A percentile compares a stretch with the other conserved stretches of the same genome.
Evolutionary conservation across 2,113 vertebrate genomes (phyloP).

Genomic region (Pachyramphus minor): DNA sequence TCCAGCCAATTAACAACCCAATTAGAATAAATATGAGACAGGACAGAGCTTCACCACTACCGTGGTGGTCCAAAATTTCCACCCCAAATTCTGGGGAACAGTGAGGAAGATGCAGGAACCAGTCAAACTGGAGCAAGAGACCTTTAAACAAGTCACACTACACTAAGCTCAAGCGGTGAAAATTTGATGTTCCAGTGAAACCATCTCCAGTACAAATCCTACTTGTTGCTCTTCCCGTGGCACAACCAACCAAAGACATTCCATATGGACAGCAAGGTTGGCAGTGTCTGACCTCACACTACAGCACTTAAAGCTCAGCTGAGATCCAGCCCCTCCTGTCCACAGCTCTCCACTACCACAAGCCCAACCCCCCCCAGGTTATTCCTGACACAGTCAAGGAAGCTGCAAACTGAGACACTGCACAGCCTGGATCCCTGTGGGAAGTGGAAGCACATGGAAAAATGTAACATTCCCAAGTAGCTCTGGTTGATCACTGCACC

Average conservation of each 20-base stretch:
- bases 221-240: not conserved
- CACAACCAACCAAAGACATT: not conserved
- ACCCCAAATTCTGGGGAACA: not conserved
- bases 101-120: not conserved
- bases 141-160: not conserved
- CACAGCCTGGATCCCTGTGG: not conserved
- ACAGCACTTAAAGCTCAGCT: not conserved
- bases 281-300: not conserved
- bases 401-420: not conserved
- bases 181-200: not conserved
- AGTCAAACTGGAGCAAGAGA: not conserved
- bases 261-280: not conserved
- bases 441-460: not conserved
- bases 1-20: not conserved
- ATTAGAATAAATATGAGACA: not conserved
- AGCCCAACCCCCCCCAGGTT: not conserved
- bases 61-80: not conserved
- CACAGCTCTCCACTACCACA: not conserved
- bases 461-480: accelerated
- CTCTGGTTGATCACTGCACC: not conserved
- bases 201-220: not conserved
- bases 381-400: not conserved
- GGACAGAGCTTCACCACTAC: not conserved
- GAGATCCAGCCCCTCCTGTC: not conserved
- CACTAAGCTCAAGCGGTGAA: not conserved